phyloP scores from a whole-genome alignment of 1,140 invertebrate species.

The Elymnias hypermnestra region DNA sequence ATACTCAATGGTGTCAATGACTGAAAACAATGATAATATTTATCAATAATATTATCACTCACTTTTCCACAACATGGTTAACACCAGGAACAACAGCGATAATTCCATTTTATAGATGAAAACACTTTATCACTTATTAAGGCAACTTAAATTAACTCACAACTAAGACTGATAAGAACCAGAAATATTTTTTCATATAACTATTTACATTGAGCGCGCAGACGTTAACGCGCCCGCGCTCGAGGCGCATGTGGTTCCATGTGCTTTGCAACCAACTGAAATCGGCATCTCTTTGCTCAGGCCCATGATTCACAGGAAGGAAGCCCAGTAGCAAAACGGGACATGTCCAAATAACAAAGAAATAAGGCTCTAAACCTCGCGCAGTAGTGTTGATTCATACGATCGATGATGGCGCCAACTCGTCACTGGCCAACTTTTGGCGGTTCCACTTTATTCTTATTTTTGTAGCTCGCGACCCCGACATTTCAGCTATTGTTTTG shows the following conservation, averaged over 20 bases:
- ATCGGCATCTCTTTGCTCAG: constrained; percentile 38
- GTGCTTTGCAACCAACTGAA: constrained; percentile 40
- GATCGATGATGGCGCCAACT: constrained; percentile 59
- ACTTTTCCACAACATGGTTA: constrained; percentile 9
- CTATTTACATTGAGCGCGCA: constrained; percentile 8
- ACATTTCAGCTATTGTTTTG: constrained; percentile 19
- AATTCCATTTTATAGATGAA: constrained; percentile 42
- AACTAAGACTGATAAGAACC: too few relatives aligned
- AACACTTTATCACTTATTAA: not conserved
- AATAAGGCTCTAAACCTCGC: constrained; percentile 37
- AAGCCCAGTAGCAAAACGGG: constrained; percentile 54
- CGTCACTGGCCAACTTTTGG: constrained; percentile 51
- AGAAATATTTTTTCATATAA: too few relatives aligned
- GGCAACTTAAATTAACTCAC: not conserved
- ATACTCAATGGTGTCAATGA: constrained; percentile 3
- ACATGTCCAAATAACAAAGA: constrained; percentile 53
- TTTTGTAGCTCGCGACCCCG: constrained; percentile 15
- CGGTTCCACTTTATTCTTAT: constrained; percentile 33
- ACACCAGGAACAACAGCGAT: constrained; percentile 35
- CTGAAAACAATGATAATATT: not conserved
- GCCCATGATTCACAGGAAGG: constrained; percentile 67
- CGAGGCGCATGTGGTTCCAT: constrained; percentile 36
- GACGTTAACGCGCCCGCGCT: constrained; percentile 29
- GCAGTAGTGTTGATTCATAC: constrained; percentile 41
- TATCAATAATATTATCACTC: constrained; percentile 7